A percentile compares a stretch with the other conserved stretches of the same genome.
Conservation (phyloP, 2,888 invertebrate species). For the Teinopalpus imperialis region DNA sequence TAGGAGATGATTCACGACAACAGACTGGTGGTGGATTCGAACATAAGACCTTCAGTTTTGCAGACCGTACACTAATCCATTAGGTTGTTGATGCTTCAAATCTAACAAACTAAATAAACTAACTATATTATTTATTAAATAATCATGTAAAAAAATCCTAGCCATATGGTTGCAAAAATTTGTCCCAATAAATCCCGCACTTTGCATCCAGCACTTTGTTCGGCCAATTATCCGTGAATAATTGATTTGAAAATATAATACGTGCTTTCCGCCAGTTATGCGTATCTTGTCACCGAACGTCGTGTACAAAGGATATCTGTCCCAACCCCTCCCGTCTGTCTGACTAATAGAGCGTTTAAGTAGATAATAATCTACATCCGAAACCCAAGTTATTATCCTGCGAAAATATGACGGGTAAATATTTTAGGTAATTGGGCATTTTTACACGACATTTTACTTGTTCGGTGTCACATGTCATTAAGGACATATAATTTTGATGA, state of each 20-base stretch:
- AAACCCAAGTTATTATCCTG: slow-evolving; percentile 1
- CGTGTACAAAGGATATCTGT: slow-evolving; percentile 18
- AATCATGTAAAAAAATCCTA: too few relatives aligned
- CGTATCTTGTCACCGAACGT: slow-evolving; percentile 11
- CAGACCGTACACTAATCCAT: too few relatives aligned
- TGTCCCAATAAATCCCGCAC: slow-evolving; percentile 8
- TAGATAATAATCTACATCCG: slow-evolving; percentile 22
- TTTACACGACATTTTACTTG: too few relatives aligned
- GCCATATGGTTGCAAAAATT: too few relatives aligned
- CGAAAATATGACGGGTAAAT: slow-evolving; percentile 12
- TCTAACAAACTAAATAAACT: too few relatives aligned
- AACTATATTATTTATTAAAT: too few relatives aligned
- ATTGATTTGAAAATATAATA: slow-evolving; percentile 48
- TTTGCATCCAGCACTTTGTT: neutral
- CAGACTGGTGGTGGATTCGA: too few relatives aligned
- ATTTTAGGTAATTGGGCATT: neutral
- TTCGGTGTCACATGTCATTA: too few relatives aligned
- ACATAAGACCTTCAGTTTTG: too few relatives aligned
- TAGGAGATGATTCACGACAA: too few relatives aligned
- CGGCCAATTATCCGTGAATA: slow-evolving; percentile 35
- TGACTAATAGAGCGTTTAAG: slow-evolving; percentile 20
- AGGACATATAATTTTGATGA: too few relatives aligned
- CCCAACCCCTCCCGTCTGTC: slow-evolving; percentile 11
- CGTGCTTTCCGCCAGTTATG: slow-evolving; percentile 32
- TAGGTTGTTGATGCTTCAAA: too few relatives aligned